These are phyloP conservation scores for Tarsius wallacei DNA, from an alignment of 2,797 vertebrate genomes.

Conservation along the genomic window DNA sequence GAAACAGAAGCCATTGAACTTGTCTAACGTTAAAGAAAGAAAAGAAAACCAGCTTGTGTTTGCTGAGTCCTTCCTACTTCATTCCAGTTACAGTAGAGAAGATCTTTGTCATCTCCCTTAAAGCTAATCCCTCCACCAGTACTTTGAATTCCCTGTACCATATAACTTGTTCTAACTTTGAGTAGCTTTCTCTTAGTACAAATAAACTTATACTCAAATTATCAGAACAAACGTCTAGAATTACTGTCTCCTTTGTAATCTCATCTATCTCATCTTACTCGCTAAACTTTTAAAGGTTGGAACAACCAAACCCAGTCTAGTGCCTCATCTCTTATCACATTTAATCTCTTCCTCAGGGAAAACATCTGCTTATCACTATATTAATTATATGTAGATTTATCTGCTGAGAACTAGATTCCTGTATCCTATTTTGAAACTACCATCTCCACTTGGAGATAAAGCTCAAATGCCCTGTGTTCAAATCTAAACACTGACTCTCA, in stretches of 20 bases:
- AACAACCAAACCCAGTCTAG: too few relatives aligned
- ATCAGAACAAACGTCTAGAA: background rate
- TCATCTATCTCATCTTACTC: background rate
- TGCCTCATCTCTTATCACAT: background rate
- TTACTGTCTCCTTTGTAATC: background rate
- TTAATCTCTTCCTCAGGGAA: background rate
- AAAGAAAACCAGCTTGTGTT: background rate
- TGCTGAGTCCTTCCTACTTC: background rate
- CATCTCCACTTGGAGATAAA: too few relatives aligned
- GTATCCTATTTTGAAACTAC: background rate
- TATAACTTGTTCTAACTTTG: background rate
- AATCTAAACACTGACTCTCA: background rate
- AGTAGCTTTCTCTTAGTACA: background rate
- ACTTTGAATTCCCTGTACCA: background rate
- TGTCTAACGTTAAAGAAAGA: background rate
- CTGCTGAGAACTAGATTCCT: background rate
- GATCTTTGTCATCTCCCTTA: background rate
- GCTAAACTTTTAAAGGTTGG: background rate
- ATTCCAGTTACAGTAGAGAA: background rate
- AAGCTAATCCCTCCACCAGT: background rate
- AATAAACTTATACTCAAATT: background rate
- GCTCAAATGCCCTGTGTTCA: background rate
- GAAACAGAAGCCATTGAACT: background rate
- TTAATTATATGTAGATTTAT: background rate
- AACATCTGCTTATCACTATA: background rate